phyloP scores from a whole-genome alignment of 2,113 vertebrate species.

The Puntigrus tetrazona region DNA sequence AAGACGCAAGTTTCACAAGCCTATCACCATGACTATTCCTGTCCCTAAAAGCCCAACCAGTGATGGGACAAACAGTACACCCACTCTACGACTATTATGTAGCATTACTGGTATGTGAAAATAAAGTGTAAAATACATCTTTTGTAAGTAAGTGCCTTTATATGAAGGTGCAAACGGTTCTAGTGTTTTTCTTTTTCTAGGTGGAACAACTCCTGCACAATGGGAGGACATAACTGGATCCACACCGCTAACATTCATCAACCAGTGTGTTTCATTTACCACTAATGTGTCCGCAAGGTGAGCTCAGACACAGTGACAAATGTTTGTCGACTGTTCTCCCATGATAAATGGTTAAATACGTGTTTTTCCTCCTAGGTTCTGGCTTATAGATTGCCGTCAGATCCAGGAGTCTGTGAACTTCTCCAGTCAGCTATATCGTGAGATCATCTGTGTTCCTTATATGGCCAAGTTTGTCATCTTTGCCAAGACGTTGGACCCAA shows the following conservation, averaged over 20 bases:
- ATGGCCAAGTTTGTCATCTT: slow-evolving; percentile 99
- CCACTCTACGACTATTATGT: slow-evolving; percentile 91
- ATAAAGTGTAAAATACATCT: background rate
- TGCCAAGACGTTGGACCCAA: slow-evolving; percentile 95
- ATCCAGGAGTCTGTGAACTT: slow-evolving; percentile 93
- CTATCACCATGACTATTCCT: slow-evolving; percentile 97
- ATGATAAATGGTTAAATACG: slow-evolving; percentile 17
- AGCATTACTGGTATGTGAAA: slow-evolving; percentile 89
- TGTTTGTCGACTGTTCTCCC: background rate
- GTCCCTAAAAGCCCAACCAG: slow-evolving; percentile 86
- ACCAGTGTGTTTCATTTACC: slow-evolving; percentile 98
- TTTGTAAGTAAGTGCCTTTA: slow-evolving; percentile 1
- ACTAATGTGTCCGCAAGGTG: slow-evolving; percentile 98
- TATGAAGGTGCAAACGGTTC: background rate
- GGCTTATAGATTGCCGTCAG: slow-evolving; percentile 98
- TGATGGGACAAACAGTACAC: slow-evolving; percentile 81
- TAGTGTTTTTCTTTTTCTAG: slow-evolving; percentile 68
- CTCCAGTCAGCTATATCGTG: slow-evolving; percentile 93
- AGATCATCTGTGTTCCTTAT: slow-evolving; percentile 98
- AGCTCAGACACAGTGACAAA: background rate
- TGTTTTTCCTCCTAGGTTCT: slow-evolving; percentile 80
- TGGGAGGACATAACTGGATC: slow-evolving; percentile 99
- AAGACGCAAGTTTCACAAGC: slow-evolving; percentile 97
- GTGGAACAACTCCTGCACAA: slow-evolving; percentile 95
- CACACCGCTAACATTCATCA: slow-evolving; percentile 93